These are phyloP conservation scores for Dinocampus coccinellae DNA, from an alignment of 2,888 invertebrate genomes.

Conservation along the genomic window DNA sequence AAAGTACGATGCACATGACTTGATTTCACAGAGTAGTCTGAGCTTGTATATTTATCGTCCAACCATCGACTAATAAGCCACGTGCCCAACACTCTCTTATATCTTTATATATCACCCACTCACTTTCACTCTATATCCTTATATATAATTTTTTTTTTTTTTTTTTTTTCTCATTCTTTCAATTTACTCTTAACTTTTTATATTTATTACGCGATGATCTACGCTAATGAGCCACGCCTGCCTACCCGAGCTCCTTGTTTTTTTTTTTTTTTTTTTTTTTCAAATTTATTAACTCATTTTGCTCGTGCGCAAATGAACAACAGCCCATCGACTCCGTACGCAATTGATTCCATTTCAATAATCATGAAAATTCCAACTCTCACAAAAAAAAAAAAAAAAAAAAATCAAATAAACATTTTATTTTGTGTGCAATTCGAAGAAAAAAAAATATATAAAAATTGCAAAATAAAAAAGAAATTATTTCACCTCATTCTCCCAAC, in stretches of 20 bases:
- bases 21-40: conserved; percentile 24
- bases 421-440: too few species aligned
- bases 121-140: conserved; percentile 24
- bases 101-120: conserved; percentile 38
- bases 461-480: too few species aligned
- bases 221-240: conserved; percentile 39
- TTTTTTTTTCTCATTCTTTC: neutral
- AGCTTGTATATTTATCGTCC: conserved; percentile 36
- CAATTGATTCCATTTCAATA: conserved; percentile 20
- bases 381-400: neutral
- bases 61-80: conserved; percentile 45
- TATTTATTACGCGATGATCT: conserved; percentile 38
- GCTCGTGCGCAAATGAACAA: conserved; percentile 15
- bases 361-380: neutral
- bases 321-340: conserved; percentile 21
- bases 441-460: too few species aligned
- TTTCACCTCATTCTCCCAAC: too few species aligned
- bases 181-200: neutral
- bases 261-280: conserved; percentile 21
- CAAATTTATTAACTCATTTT: conserved; percentile 34
- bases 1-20: conserved; percentile 34
- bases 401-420: too few species aligned
- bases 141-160: conserved; percentile 6
- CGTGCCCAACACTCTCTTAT: conserved; percentile 45
- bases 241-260: conserved; percentile 27